Conservation (phyloP, 1,140 invertebrate species). For the Sitophilus oryzae region DNA sequence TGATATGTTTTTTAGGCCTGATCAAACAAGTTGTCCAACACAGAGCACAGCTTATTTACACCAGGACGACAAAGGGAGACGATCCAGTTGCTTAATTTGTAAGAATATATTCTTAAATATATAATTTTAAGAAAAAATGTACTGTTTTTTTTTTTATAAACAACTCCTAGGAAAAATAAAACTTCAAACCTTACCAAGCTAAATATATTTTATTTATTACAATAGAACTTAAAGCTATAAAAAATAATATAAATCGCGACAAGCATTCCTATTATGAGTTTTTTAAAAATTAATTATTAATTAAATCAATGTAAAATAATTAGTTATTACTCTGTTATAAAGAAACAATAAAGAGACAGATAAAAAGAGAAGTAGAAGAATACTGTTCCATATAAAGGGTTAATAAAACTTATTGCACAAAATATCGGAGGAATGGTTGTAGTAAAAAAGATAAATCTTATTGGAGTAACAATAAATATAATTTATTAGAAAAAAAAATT, state of each 20-base stretch:
- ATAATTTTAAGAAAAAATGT: background rate
- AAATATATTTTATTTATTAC: conserved; percentile 13
- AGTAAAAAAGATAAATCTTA: conserved; percentile 5
- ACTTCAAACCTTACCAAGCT: too few species aligned
- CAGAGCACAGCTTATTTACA: conserved; percentile 96
- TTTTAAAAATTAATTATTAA: background rate
- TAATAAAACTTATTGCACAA: conserved; percentile 7
- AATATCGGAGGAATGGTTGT: conserved; percentile 8
- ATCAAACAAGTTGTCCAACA: conserved; percentile 97
- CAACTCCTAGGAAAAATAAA: background rate
- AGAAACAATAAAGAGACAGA: background rate
- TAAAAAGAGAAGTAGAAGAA: conserved; percentile 1
- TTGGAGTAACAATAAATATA: conserved; percentile 7
- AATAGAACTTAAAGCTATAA: conserved; percentile 17
- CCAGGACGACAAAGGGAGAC: conserved; percentile 91
- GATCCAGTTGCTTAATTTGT: conserved; percentile 54
- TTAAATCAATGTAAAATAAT: background rate
- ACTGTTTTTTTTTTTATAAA: background rate
- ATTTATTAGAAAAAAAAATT: background rate
- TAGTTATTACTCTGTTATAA: background rate
- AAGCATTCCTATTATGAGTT: background rate
- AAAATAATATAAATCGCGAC: conserved; percentile 4
- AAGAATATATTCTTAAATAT: background rate
- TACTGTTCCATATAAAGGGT: conserved; percentile 4
- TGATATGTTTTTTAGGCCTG: conserved; percentile 62